A percentile compares a stretch with the other conserved stretches of the same genome.
phyloP scores from a whole-genome alignment of 1,140 invertebrate species.

The Ganaspis sp. region DNA sequence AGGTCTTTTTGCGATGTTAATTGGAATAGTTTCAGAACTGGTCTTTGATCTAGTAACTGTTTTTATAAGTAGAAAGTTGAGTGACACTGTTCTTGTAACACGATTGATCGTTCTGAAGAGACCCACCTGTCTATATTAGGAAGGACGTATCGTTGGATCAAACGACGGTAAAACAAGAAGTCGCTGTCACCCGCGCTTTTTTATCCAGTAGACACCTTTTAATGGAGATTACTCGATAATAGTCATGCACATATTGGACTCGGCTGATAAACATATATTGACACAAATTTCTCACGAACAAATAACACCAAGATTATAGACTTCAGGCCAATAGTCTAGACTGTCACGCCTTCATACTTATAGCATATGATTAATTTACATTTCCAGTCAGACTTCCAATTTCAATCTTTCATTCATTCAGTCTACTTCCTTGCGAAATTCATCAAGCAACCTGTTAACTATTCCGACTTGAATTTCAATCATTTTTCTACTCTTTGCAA shows the following conservation, averaged over 20 bases:
- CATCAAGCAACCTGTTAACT: too few relatives aligned
- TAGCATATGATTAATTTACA: conserved; percentile 16
- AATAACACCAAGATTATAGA: not conserved
- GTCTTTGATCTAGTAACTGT: not conserved
- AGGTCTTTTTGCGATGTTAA: too few relatives aligned
- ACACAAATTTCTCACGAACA: not conserved
- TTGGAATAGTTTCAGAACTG: not conserved
- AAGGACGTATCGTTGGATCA: conserved; percentile 33
- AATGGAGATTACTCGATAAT: conserved; percentile 34
- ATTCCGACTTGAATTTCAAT: too few relatives aligned
- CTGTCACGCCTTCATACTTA: not conserved
- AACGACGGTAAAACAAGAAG: conserved; percentile 22
- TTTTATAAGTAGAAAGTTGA: not conserved
- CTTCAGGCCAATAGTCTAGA: not conserved
- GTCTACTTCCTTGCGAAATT: not conserved
- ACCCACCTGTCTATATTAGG: conserved; percentile 37
- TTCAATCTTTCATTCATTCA: not conserved
- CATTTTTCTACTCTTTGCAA: too few relatives aligned
- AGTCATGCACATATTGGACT: not conserved
- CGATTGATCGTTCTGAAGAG: conserved; percentile 17
- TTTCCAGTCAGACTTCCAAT: not conserved
- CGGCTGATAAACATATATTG: not conserved
- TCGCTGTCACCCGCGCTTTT: conserved; percentile 26
- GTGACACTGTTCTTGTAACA: not conserved
- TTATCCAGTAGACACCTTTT: conserved; percentile 21